Evolutionary conservation across 2,113 vertebrate species (phyloP).

Genomic region (Gadus macrocephalus): DNA sequence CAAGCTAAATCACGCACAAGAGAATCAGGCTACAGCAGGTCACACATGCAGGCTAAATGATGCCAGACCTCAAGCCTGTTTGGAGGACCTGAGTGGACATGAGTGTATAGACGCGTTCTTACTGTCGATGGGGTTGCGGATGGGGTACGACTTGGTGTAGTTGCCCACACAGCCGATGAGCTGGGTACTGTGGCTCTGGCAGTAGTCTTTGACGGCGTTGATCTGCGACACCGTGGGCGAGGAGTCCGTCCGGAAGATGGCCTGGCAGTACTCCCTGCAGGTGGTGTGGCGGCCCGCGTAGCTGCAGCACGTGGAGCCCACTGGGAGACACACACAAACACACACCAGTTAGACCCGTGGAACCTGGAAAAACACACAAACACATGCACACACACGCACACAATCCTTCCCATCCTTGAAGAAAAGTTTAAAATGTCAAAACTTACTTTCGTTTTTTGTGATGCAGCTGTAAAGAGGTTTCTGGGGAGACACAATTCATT

Average conservation of each 20-base stretch:
- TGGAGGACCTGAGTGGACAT: too few species aligned
- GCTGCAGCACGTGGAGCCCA: slow-evolving; percentile 94
- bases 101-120: slow-evolving; percentile 51
- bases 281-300: slow-evolving; percentile 95
- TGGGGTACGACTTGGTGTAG: slow-evolving; percentile 95
- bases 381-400: slow-evolving; percentile 1
- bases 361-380: not conserved
- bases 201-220: slow-evolving; percentile 91
- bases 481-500: slow-evolving; percentile 65
- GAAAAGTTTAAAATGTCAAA: not conserved
- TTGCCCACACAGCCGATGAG: slow-evolving; percentile 92
- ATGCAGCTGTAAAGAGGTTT: slow-evolving; percentile 97
- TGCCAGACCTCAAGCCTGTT: too few species aligned
- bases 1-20: too few species aligned
- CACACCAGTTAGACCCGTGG: slow-evolving; percentile 6
- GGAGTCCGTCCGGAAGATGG: slow-evolving; percentile 97
- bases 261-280: slow-evolving; percentile 96
- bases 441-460: slow-evolving; percentile 99
- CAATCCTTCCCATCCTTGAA: too few species aligned
- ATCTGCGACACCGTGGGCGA: slow-evolving; percentile 94
- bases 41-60: too few species aligned
- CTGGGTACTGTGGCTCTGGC: slow-evolving; percentile 85
- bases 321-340: slow-evolving; percentile 59
- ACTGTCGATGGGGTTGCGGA: slow-evolving; percentile 96
- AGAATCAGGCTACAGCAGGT: too few species aligned